Conservation (phyloP, 2,113 vertebrate species). For the Melanostigma gelatinosum region DNA sequence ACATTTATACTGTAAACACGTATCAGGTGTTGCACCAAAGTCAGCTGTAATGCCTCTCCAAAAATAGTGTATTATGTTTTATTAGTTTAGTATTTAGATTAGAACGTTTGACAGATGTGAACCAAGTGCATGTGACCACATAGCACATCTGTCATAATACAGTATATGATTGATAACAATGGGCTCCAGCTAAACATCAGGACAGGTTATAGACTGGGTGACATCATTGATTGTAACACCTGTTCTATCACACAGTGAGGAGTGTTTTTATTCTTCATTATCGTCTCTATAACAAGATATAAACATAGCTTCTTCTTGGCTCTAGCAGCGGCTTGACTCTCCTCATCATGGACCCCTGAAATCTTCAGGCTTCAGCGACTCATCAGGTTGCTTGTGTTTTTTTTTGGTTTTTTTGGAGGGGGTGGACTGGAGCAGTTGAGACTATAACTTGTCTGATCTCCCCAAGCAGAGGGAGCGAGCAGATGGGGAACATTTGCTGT, state of each 20-base stretch:
- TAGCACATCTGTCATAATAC: background rate
- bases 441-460: constrained; percentile 26
- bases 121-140: too few relatives aligned
- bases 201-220: too few relatives aligned
- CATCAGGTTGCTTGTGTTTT: constrained; percentile 37
- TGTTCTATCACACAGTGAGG: too few relatives aligned
- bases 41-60: background rate
- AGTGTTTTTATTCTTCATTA: background rate
- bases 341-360: constrained; percentile 64
- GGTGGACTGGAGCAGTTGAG: constrained; percentile 15
- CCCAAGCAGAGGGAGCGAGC: constrained; percentile 48
- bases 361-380: constrained; percentile 30
- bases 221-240: background rate
- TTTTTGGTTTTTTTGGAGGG: background rate
- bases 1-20: background rate
- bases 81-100: background rate
- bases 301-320: background rate
- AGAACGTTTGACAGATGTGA: background rate
- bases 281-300: background rate
- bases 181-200: background rate
- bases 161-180: background rate
- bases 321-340: constrained; percentile 30
- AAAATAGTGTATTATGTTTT: background rate
- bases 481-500: constrained; percentile 82
- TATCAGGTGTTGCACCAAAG: background rate